phyloP scores from a whole-genome alignment of 2,113 vertebrate species.

The Tetrax tetrax region DNA sequence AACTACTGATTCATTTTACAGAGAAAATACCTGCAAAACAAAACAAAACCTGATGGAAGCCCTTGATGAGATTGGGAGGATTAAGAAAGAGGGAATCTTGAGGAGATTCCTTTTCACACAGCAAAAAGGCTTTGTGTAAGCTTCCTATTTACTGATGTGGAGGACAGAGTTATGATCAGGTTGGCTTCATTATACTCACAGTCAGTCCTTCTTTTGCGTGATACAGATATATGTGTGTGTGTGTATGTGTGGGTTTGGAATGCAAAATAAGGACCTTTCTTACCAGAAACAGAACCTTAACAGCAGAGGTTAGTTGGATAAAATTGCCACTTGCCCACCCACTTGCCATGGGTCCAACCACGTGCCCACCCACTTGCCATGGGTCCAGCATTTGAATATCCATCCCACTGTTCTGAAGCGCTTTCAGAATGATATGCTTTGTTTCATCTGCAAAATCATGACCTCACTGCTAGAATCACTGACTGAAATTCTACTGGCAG shows the following conservation, averaged over 20 bases:
- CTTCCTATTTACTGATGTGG: background rate
- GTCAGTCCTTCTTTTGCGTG: rapidly evolving
- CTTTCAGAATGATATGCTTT: background rate
- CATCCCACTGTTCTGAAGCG: background rate
- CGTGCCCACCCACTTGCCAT: no score
- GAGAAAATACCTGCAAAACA: background rate
- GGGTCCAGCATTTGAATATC: background rate
- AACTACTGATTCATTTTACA: background rate
- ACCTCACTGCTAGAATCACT: background rate
- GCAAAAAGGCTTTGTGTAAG: background rate
- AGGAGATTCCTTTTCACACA: background rate
- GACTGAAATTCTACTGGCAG: background rate
- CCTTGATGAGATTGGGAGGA: background rate
- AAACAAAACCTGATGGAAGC: background rate
- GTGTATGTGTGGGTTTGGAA: background rate
- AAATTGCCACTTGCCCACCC: no score
- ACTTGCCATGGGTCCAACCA: no score
- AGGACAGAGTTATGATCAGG: background rate
- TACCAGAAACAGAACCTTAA: background rate
- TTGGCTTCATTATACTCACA: background rate
- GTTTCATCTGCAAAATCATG: background rate
- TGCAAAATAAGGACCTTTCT: background rate
- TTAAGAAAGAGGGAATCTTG: background rate
- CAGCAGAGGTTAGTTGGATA: background rate
- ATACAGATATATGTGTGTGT: rapidly evolving